A percentile compares a stretch with the other conserved stretches of the same genome.
phyloP scores from a whole-genome alignment of 2,113 vertebrate species.

The Tricholaema leucomelas region DNA sequence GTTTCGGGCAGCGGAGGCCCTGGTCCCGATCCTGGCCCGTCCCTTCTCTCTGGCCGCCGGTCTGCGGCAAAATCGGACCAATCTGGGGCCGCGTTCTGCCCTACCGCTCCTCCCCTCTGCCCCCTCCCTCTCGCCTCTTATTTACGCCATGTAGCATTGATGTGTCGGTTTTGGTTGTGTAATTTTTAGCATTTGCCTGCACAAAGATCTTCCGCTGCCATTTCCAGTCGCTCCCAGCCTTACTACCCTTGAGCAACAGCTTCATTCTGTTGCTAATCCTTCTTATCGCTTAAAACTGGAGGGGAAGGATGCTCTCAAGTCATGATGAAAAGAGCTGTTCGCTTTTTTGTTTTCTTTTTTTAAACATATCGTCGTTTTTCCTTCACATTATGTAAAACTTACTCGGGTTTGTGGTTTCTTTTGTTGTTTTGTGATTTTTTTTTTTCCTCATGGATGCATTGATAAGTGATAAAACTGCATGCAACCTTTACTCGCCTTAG shows the following conservation, averaged over 20 bases:
- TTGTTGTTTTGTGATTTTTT: too few relatives aligned
- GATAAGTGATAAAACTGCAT: too few relatives aligned
- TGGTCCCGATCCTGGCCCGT: background rate
- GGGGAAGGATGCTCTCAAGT: accelerated
- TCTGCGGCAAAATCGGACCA: conserved; percentile 55
- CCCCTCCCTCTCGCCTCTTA: accelerated
- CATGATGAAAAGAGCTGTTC: accelerated
- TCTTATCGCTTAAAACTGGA: accelerated
- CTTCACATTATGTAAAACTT: accelerated
- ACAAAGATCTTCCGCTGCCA: accelerated
- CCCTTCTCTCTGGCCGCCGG: background rate
- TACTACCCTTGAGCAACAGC: accelerated
- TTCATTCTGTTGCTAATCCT: background rate
- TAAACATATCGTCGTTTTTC: accelerated
- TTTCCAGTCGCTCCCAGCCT: accelerated
- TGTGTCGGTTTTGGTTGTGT: accelerated
- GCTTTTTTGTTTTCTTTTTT: too few relatives aligned
- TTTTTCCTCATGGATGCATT: too few relatives aligned
- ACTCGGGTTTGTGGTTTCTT: background rate
- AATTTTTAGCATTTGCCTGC: accelerated
- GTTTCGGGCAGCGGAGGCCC: background rate
- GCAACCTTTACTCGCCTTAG: too few relatives aligned
- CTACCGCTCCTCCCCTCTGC: background rate
- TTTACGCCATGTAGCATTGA: accelerated
- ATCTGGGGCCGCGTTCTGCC: background rate